Percentiles rank a stretch among this genome's conserved stretches.
phyloP scores from a whole-genome alignment of 2,797 vertebrate species.

The Myotis myotis region DNA sequence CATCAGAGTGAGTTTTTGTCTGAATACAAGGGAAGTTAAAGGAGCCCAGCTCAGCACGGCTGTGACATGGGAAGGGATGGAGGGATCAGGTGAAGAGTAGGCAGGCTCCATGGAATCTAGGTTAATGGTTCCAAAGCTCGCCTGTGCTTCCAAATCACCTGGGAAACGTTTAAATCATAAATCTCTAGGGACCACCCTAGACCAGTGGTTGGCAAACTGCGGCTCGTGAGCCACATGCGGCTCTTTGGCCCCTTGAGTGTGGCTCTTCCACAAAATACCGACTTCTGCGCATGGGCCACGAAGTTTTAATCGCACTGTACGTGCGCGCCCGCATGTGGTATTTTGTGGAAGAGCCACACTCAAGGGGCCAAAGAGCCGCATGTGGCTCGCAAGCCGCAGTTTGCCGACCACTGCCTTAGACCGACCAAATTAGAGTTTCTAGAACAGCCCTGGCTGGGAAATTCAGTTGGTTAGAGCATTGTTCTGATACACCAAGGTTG shows the following conservation, averaged over 20 bases:
- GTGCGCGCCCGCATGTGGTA: fast-evolving
- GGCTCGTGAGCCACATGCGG: too few relatives aligned
- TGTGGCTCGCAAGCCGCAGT: too few relatives aligned
- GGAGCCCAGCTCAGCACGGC: not conserved
- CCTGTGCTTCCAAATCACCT: not conserved
- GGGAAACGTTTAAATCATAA: not conserved
- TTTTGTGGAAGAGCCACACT: too few relatives aligned
- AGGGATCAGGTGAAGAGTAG: constrained; percentile 3
- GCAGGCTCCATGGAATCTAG: not conserved
- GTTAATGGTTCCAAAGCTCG: constrained; percentile 33
- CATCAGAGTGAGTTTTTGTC: not conserved
- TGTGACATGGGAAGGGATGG: not conserved
- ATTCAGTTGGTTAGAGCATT: not conserved
- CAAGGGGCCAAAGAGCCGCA: too few relatives aligned
- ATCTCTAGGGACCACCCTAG: not conserved
- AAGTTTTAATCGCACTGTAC: too few relatives aligned
- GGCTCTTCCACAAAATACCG: too few relatives aligned
- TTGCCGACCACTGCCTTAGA: not conserved
- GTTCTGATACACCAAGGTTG: not conserved
- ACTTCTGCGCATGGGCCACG: too few relatives aligned
- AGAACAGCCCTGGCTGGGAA: not conserved
- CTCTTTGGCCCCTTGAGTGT: too few relatives aligned
- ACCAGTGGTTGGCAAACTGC: too few relatives aligned
- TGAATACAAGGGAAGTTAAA: not conserved
- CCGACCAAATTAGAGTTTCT: constrained; percentile 8